Conservation (phyloP, 2,888 invertebrate species). For the Embidobia sp. region DNA sequence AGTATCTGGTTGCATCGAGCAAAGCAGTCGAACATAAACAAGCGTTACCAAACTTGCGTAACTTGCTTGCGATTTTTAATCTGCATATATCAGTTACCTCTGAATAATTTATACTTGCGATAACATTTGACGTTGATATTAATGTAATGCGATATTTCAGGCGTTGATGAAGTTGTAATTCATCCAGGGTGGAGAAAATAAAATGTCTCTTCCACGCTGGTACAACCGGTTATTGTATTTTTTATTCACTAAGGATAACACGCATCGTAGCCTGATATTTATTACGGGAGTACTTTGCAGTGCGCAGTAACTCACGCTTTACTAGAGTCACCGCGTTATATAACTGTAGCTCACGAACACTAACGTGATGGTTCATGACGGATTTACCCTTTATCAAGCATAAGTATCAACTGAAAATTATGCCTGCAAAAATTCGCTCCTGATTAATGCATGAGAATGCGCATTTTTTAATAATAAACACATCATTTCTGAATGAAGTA, state of each 20-base stretch:
- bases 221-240: conserved; percentile 15
- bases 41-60: no score
- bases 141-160: conserved; percentile 1
- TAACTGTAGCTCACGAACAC: conserved; percentile 38
- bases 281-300: conserved; percentile 43
- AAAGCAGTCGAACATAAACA: no score
- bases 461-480: no score
- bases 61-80: no score
- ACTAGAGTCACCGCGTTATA: conserved; percentile 23
- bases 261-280: conserved; percentile 43
- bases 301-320: conserved; percentile 44
- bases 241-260: conserved; percentile 37
- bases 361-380: conserved; percentile 34
- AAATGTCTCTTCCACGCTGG: background rate
- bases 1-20: no score
- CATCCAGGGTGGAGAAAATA: conserved; percentile 1
- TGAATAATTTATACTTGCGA: no score
- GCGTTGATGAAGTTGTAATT: background rate
- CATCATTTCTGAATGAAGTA: no score
- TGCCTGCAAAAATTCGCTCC: no score
- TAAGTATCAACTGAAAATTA: conserved; percentile 29
- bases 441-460: no score
- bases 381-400: conserved; percentile 27
- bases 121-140: no score
- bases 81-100: no score